A percentile compares a stretch with the other conserved stretches of the same genome.
Conservation (phyloP, 2,888 invertebrate genomes). For the Catocala fraxini region DNA sequence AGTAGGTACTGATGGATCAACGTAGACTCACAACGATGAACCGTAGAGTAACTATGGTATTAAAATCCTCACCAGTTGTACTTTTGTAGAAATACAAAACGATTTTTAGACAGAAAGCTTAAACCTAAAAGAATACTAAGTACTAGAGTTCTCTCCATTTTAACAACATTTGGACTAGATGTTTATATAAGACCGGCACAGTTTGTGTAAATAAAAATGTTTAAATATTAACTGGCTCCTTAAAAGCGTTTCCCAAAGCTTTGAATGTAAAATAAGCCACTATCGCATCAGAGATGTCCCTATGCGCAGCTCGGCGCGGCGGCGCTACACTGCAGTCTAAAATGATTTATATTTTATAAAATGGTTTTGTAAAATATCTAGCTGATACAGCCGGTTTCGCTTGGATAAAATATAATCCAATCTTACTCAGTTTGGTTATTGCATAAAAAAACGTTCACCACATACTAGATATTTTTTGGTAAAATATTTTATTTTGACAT, state of each 20-base stretch:
- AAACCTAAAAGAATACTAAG: too few relatives aligned
- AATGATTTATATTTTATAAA: conserved; percentile 43
- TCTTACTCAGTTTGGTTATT: conserved; percentile 30
- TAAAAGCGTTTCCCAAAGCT: conserved; percentile 60
- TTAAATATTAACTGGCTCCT: conserved; percentile 59
- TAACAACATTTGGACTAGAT: conserved; percentile 1
- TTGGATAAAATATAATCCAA: conserved; percentile 35
- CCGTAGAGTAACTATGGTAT: too few relatives aligned
- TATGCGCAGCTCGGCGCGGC: conserved; percentile 8
- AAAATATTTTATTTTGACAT: too few relatives aligned
- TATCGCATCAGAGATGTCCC: conserved; percentile 59
- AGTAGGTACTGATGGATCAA: too few relatives aligned
- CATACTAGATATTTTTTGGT: too few relatives aligned
- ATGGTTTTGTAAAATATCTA: conserved; percentile 30
- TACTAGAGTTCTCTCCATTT: too few relatives aligned
- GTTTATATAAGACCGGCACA: conserved; percentile 9
- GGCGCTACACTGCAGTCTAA: conserved; percentile 16
- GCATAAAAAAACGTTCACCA: conserved; percentile 12
- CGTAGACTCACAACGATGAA: too few relatives aligned
- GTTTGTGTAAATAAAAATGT: conserved; percentile 34
- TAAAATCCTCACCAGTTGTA: too few relatives aligned
- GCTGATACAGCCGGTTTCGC: conserved; percentile 29
- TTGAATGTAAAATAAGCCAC: conserved; percentile 65
- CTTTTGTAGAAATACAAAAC: too few relatives aligned
- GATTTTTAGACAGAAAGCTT: too few relatives aligned